A percentile compares a stretch with the other conserved stretches of the same genome.
phyloP scores from a whole-genome alignment of 2,888 invertebrate species.

The Eugnorisma glareosa region DNA sequence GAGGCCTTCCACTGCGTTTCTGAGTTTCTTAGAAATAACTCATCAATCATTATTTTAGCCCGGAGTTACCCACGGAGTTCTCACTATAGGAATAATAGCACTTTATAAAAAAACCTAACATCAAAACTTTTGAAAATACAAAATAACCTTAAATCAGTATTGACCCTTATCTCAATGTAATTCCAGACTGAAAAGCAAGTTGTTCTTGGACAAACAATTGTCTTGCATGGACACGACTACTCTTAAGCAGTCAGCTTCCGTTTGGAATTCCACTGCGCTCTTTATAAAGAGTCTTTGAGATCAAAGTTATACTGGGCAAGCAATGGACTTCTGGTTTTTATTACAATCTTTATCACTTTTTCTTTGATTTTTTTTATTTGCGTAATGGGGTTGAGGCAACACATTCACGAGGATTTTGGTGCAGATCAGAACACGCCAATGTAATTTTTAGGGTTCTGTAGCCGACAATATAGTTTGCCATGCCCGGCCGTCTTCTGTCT shows the following conservation, averaged over 20 bases:
- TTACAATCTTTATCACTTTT: neutral
- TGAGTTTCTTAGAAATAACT: neutral
- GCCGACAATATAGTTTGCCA: neutral
- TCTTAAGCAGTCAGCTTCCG: slow-evolving; percentile 68
- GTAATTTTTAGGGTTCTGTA: neutral
- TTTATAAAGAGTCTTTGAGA: slow-evolving; percentile 74
- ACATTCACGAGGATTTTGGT: neutral
- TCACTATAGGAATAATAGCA: neutral
- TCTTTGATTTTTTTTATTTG: neutral
- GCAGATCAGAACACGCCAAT: neutral
- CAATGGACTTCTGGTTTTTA: slow-evolving; percentile 49
- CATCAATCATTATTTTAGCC: neutral
- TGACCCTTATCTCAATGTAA: slow-evolving; percentile 30
- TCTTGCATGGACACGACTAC: slow-evolving; percentile 58
- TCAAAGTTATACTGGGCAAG: slow-evolving; percentile 40
- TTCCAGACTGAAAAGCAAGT: slow-evolving; percentile 33
- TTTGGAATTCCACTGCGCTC: slow-evolving; percentile 70
- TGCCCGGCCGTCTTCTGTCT: neutral
- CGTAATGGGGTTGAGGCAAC: neutral
- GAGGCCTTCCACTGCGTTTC: neutral
- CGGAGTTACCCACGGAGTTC: neutral
- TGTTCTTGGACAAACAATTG: slow-evolving; percentile 66
- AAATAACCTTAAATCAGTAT: neutral
- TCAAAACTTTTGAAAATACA: neutral
- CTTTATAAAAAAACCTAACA: neutral